Evolutionary conservation across 2,113 vertebrate genomes (phyloP), one percentile per base, ranked within the genome.

Genomic region (Labeo rohita): DNA sequence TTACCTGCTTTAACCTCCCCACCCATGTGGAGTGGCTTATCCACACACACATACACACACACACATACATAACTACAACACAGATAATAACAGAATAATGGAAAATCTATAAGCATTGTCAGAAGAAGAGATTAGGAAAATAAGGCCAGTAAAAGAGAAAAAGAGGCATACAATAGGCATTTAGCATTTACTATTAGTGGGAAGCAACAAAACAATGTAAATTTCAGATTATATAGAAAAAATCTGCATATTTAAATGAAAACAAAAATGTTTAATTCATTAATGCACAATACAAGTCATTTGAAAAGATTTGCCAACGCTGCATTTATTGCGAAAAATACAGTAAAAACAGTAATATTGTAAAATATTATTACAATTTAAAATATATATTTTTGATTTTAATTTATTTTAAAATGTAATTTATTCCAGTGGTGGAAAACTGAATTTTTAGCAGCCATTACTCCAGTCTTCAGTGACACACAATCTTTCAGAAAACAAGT

Each of bases 51-150:
- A 74, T 45, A 77, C 15, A 39, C 39, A 39, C 39, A 39, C 39
- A 39, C 39, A 39, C 39, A 39, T 0, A 74, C 54, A 77, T 10
- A 72, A 63, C 59, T 59, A 52, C 45, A 79, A 66, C 11, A 39
- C 86, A 78, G 61, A 80, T 36, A 68, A 73, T 84, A 52, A 21
- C 15, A 43, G n/a, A 16, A 77, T 50, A 84, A 59, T 61, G 8
- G 18, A 59, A 59, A 59, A 59, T 59, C 56, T n/a, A 54, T 54
- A 8, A 21, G 56, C 9, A 78, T 28, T 36, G 66, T 8, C 54
- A 63, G 36, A 39, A 83, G 74, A 52, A 68, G 18, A 63, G 21
- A 21, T 78, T 75, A 86, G 8, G 61, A 56, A 54, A 85, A 61
- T 65, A 54, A 5, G 13, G 11, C 74, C 34, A 8, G n/a, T 79